Base-by-base conservation (phyloP, 2,113 vertebrate species). In the Saccopteryx leptura region DNA sequence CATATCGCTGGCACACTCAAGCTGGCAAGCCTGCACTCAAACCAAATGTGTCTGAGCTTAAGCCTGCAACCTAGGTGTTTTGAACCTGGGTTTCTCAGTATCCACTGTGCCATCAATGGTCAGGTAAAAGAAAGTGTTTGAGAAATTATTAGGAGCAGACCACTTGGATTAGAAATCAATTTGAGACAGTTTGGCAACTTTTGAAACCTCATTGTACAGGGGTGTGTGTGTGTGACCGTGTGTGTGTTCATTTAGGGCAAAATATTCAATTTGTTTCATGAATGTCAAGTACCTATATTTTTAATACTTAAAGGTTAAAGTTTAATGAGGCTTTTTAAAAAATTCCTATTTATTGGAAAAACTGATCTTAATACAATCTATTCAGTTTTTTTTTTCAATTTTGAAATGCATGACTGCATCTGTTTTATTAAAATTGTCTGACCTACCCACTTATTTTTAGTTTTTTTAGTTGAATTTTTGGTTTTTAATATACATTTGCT, bases 351-450 rank as follows among this genome's bases (percentile, higher is more conserved):
- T 89, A 54, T 54, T 58, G 54, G 58, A 76, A 83, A 56, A 65
- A 4, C 5, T 63, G 9, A 74, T 54, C 14, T 60, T n/a, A 91
- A 4, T 15, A 65, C 1, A 68, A n/a, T 5, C 5, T 65, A 54
- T 61, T 84, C 12, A 58, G 17, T 46, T 39, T n/a, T 46, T 28
- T 28, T 79, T 31, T 52, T 66, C 2, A 28, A 80, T 24, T 90
- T 83, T 33, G 5, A 90, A 90, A 65, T n/a, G 9, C 7, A 86
- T 48, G 50, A 66, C n/a, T 79, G 28, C 24, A 39, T 12, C 9
- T 65, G 46, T 31, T 90, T 90, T 65, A 87, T 76, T 66, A 91
- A 94, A 93, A 72, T 31, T 50, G 2, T 9, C 52, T 78, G 21
- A 5, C 5, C 0, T 39, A 9, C 6, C 5, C 9, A 69, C 28